phyloP scores from a whole-genome alignment of 2,113 vertebrate species.

The Tachuris rubrigastra region DNA sequence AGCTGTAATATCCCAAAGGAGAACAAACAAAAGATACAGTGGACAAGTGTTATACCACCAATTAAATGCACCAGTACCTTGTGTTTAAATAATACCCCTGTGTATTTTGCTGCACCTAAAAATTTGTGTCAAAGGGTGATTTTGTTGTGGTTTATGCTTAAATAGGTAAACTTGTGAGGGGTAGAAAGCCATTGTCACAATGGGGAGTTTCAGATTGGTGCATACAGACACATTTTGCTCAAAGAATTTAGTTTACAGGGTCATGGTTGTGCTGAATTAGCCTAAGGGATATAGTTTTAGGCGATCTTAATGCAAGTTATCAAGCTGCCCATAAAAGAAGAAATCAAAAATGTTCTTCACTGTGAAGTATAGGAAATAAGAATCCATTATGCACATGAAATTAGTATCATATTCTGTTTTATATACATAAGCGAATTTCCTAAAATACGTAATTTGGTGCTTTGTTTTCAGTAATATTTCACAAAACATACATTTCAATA shows the following conservation, averaged over 20 bases:
- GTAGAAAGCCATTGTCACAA: background rate
- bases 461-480: conserved; percentile 21
- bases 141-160: background rate
- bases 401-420: background rate
- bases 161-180: background rate
- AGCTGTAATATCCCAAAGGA: background rate
- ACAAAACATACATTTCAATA: conserved; percentile 36
- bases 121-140: background rate
- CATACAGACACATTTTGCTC: background rate
- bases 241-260: background rate
- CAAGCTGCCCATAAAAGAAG: background rate
- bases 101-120: background rate
- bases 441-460: background rate
- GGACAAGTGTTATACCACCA: background rate
- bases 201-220: background rate
- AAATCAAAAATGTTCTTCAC: background rate
- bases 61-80: background rate
- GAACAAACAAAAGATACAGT: background rate
- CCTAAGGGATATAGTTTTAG: background rate
- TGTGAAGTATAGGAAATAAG: background rate
- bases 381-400: background rate
- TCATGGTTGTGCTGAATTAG: background rate
- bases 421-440: background rate
- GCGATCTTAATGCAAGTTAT: background rate
- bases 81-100: background rate